These are phyloP conservation scores for Troides oblongomaculatus DNA, from an alignment of 2,888 invertebrate species.

Conservation along the genomic window DNA sequence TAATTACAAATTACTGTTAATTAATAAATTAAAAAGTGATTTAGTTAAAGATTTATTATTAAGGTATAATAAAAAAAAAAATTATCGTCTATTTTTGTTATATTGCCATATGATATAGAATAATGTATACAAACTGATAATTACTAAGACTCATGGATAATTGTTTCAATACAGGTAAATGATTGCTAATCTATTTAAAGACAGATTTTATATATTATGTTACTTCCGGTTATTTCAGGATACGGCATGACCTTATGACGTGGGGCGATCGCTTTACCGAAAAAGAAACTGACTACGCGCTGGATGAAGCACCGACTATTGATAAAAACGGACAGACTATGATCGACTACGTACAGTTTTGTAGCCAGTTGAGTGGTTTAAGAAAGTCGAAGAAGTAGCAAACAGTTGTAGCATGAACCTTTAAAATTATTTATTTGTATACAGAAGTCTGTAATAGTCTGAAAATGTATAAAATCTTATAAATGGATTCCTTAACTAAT, in stretches of 20 bases:
- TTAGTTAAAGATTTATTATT: too few relatives aligned
- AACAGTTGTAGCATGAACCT: neutral
- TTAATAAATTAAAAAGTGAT: too few relatives aligned
- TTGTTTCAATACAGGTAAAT: too few relatives aligned
- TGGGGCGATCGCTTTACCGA: slow-evolving; percentile 83
- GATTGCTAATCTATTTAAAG: too few relatives aligned
- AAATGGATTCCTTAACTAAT: neutral
- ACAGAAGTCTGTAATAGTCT: neutral
- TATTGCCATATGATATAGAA: too few relatives aligned
- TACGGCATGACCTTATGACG: slow-evolving; percentile 83
- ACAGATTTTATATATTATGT: neutral
- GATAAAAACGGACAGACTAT: slow-evolving; percentile 75
- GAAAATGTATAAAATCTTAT: neutral
- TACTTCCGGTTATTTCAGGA: slow-evolving; percentile 61
- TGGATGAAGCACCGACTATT: slow-evolving; percentile 82
- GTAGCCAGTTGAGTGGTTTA: slow-evolving; percentile 80
- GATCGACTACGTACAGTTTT: slow-evolving; percentile 83
- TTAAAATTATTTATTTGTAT: neutral
- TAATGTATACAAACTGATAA: too few relatives aligned
- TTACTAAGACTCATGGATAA: too few relatives aligned
- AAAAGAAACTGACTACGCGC: slow-evolving; percentile 81
- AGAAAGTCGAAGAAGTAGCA: slow-evolving; percentile 63
- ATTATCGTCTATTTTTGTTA: too few relatives aligned
- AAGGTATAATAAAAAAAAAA: too few relatives aligned
- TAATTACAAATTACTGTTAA: too few relatives aligned